Base-by-base conservation (phyloP, 2,797 vertebrate genomes). In the Buceros bicornis region DNA sequence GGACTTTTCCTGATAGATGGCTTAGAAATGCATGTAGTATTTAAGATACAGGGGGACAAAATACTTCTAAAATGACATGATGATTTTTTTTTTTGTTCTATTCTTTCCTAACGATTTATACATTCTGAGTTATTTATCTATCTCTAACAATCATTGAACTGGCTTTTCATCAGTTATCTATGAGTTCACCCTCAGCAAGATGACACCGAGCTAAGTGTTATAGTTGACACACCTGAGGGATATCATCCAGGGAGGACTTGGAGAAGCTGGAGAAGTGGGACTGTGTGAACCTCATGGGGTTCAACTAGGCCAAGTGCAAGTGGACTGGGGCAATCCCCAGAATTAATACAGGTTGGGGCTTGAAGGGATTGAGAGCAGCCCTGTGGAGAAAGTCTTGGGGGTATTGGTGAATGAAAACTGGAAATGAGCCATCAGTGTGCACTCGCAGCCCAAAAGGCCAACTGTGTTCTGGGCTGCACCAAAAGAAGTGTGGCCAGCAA, bases 141-240 rank as follows among this genome's bases (percentile, higher is more conserved):
- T 37, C 42, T 48, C 17, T 66, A 66, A 35, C 0, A 0, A 83
- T 7, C 29, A 53, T 0, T 42, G 48, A 67, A 10, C 48, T 62
- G 2, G n/a, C 15, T 88, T 86, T 72, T 73, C 17, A 50, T 47
- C 40, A 31, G 14, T 37, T 28, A 10, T 10, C 35, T 64, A 4
- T 0, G 6, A 54, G 29, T 7, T 28, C 16, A 62, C 14, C 4
- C 19, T 64, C 5, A n/a, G 25, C 12, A 50, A 50, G 64, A 15
- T 43, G 50, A 22, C 58, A n/a, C 8, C 43, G 25, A 66, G 7
- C 31, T 35, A 54, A 45, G 37, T 13, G 16, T 18, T 77, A 40
- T 3, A 5, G 43, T 4, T 87, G 60, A 8, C 16, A 21, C 13
- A 5, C 16, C 28, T 35, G 48, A 56, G 22, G 25, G 54, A 58